Evolutionary conservation across 2,888 invertebrate species (phyloP).

Genomic region (Embidobia sp.): DNA sequence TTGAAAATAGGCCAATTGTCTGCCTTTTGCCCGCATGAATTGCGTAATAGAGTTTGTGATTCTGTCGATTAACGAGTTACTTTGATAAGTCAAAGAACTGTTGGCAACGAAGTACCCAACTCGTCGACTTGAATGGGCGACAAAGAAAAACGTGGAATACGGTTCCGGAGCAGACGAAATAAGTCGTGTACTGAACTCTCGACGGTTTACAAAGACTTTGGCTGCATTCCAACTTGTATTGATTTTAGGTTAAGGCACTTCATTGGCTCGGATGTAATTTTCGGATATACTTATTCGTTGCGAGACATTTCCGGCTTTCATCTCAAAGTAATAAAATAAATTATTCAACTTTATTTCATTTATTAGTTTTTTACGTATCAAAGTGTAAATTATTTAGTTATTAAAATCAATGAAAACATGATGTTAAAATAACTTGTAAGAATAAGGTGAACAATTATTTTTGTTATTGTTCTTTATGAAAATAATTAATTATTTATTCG

Average conservation of each 20-base stretch:
- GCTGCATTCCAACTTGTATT: constrained; percentile 46
- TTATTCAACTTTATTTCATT: too few species aligned
- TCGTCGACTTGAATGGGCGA: constrained; percentile 53
- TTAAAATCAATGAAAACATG: too few species aligned
- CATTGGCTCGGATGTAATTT: constrained; percentile 32
- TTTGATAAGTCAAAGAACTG: constrained; percentile 31
- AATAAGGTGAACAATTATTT: too few species aligned
- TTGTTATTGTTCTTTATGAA: too few species aligned
- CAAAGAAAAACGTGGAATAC: constrained; percentile 42
- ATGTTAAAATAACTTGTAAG: too few species aligned
- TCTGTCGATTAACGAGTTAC: constrained; percentile 2
- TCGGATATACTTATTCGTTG: constrained; percentile 17
- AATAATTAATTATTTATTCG: too few species aligned
- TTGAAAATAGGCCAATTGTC: too few species aligned
- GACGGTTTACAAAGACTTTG: constrained; percentile 26
- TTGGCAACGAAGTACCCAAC: constrained; percentile 53
- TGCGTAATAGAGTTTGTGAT: background rate
- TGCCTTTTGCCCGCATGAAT: background rate
- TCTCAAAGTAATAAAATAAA: background rate
- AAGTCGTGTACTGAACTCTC: constrained; percentile 40
- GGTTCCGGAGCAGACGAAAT: constrained; percentile 59
- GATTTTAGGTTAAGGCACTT: constrained; percentile 41
- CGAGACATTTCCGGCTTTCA: background rate
- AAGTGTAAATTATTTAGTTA: too few species aligned
- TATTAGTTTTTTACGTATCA: too few species aligned